Base-by-base conservation (phyloP, 1,140 invertebrate species). In the Aphelenchoides avenae region DNA sequence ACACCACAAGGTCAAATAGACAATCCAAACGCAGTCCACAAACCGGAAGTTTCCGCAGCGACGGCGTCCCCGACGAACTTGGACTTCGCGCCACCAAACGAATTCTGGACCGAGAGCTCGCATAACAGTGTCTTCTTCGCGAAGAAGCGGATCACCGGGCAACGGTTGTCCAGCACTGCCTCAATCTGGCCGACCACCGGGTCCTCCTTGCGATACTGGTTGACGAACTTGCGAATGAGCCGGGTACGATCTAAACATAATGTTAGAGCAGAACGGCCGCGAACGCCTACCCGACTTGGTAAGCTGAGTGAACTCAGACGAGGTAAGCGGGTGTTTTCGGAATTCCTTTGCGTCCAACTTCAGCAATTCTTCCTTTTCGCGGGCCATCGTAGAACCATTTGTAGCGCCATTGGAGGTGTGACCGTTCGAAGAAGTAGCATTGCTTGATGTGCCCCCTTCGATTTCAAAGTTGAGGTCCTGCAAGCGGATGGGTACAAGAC, bases 21-120 rank as follows among this genome's bases (percentile, higher is more conserved):
- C 33, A 18, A 47, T 29, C 24, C 20, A 64, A 56, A 39, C 24
- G 18, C 22, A n/a, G 29, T 7, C 15, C 7, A 15, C 24, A 58
- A 22, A 57, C 56, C 56, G 18, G 56, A 55, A 22, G 34, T 61
- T 29, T 58, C 56, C 15, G 56, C 54, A 15, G 34, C 31, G 15
- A 58, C 55, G 11, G 57, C 22, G 27, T 57, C 22, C 5, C 43
- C 29, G 11, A 61, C 37, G 48, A 61, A 61, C 43, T 61, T 65
- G 4, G 59, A 41, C 56, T 61, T 61, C 9, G 9, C 47, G 37
- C 46, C 41, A 5, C 58, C 59, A n/a, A 61, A 39, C 4, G 55
- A 39, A 61, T 61, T 61, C 15, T 58, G 61, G 11, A 58, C 44
- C 5, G 59, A 61, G 6, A 61, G 47, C 22, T 61, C 59, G 33